Base-by-base conservation (phyloP, 2,888 invertebrate species). In the Meliscaeva auricollis region DNA sequence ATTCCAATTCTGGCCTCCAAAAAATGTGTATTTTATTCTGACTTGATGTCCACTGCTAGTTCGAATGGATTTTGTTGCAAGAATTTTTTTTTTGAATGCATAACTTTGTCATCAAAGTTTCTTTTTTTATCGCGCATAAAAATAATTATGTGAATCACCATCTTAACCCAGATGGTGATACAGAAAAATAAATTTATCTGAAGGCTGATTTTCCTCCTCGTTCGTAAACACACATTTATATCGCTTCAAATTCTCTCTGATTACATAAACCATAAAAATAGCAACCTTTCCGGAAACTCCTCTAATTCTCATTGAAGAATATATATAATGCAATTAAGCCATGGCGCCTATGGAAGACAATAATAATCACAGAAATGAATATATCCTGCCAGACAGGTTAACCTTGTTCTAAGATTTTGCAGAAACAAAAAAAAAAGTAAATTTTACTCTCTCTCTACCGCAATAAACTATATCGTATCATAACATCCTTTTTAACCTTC, bases 381-480 rank as follows among this genome's bases (percentile, higher is more conserved):
- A 75, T 70, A 78, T 70, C 44, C 75, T 66, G 11, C 54, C 79
- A 79, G 84, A 80, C 84, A 69, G 69, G 78, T 69, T 83, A 75
- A 60, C 75, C 80, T 75, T 75, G 54, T 48, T 66, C 32, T 32
- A 32, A 35, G 15, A 26, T 22, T 56, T 38, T 44, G 35, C 52
- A 54, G 30, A n/a, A n/a, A n/a, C n/a, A n/a, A n/a, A n/a, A n/a
- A n/a, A 60, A 58, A 56, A 8, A 11, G 8, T 2, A 64, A 48
- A 15, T 15, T 6, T 30, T 11, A 54, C 20, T 3, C 22, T 26
- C 50, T 22, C 22, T 20, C 52, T 60, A 60, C 26, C 64, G 83
- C 74, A 79, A 79, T 75, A 84, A 79, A 84, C 56, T n/a, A n/a
- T n/a, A n/a, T 78, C 66, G 80, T 76, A 52, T 74, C 70, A 81